A percentile compares a stretch with the other conserved stretches of the same genome.
These are phyloP conservation scores for Styela clava DNA, from an alignment of 23 tunicate species.

Conservation along the genomic window DNA sequence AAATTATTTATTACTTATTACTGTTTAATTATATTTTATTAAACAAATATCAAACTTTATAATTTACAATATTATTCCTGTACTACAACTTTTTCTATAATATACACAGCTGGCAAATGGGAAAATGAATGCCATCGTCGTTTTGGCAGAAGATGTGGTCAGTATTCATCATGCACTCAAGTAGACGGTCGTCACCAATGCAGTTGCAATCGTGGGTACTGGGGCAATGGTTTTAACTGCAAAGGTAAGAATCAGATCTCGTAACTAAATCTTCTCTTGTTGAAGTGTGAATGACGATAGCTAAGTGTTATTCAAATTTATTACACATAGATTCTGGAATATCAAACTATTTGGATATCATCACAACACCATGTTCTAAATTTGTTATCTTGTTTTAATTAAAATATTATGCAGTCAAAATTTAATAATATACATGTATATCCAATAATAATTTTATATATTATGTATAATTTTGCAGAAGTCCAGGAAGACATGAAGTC, in stretches of 20 bases:
- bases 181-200: constrained; percentile 1
- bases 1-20: too few species aligned
- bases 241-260: neutral
- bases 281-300: neutral
- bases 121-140: constrained; percentile 6
- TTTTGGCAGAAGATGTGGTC: constrained; percentile 1
- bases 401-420: too few species aligned
- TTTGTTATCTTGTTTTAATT: too few species aligned
- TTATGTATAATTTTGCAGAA: neutral
- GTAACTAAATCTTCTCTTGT: neutral
- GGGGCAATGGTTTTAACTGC: constrained; percentile 14
- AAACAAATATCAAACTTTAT: too few species aligned
- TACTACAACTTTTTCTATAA: too few species aligned
- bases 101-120: constrained; percentile 18
- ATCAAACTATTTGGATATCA: too few species aligned
- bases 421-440: neutral
- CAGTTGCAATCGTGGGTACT: constrained; percentile 5
- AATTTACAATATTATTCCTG: too few species aligned
- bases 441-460: neutral
- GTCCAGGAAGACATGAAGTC: neutral
- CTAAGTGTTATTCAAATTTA: too few species aligned
- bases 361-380: too few species aligned
- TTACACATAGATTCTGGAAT: too few species aligned
- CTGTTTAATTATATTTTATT: too few species aligned
- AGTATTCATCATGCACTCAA: neutral